A percentile compares a stretch with the other conserved stretches of the same genome.
Evolutionary conservation across 1,140 invertebrate species (phyloP).

Genomic region (Drosophila quadrilineata): DNA sequence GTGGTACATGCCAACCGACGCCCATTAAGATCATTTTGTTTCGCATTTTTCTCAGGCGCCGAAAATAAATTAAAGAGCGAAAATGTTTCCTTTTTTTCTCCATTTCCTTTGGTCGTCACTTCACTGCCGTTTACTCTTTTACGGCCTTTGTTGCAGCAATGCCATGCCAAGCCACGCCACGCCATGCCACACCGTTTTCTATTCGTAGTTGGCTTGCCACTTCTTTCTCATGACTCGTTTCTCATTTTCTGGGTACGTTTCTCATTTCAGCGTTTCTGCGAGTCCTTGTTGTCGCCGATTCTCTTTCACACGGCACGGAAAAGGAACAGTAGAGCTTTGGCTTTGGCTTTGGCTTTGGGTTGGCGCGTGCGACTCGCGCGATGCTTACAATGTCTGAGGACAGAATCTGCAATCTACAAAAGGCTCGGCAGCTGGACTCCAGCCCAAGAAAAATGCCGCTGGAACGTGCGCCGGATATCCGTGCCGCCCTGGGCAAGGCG

Average conservation of each 20-base stretch:
- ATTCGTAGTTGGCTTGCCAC: constrained; percentile 27
- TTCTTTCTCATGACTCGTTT: constrained; percentile 32
- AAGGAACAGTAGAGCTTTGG: too few species aligned
- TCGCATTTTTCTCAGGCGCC: constrained; percentile 57
- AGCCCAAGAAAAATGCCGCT: constrained; percentile 60
- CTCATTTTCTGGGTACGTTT: constrained; percentile 23
- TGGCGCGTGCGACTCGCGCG: constrained; percentile 8
- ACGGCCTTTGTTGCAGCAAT: constrained; percentile 22
- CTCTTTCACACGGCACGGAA: constrained; percentile 43
- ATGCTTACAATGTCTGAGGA: constrained; percentile 54
- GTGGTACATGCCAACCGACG: constrained; percentile 14
- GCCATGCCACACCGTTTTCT: too few species aligned
- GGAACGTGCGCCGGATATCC: constrained; percentile 73
- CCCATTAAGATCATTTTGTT: constrained; percentile 28
- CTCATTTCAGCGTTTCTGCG: constrained; percentile 42
- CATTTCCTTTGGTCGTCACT: too few species aligned
- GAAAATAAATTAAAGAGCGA: constrained; percentile 74
- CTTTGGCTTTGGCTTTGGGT: too few species aligned
- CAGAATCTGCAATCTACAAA: constrained; percentile 42
- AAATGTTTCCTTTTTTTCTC: constrained; percentile 65
- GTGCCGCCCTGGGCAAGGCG: constrained; percentile 8
- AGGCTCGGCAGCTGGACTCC: constrained; percentile 29
- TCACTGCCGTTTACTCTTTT: too few species aligned
- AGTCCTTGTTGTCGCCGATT: constrained; percentile 50
- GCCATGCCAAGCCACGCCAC: too few species aligned